A percentile compares a stretch with the other conserved stretches of the same genome.
These are phyloP conservation scores for Acrossocheilus fasciatus DNA, from an alignment of 2,797 vertebrate genomes.

Conservation along the genomic window DNA sequence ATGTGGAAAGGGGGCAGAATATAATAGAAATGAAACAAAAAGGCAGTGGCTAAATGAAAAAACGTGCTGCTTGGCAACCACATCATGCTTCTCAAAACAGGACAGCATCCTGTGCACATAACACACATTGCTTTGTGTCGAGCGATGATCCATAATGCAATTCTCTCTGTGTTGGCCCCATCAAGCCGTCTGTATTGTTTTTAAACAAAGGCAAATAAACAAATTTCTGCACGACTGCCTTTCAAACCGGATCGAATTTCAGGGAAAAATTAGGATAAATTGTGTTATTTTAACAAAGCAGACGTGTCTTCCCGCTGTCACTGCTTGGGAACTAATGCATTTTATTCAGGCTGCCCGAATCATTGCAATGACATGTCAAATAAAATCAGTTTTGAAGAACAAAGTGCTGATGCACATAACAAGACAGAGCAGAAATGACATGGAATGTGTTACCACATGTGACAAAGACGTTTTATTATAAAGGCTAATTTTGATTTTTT, in stretches of 20 bases:
- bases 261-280: conserved; percentile 7
- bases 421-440: background rate
- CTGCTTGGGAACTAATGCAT: conserved; percentile 1
- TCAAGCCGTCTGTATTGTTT: conserved; percentile 16
- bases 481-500: background rate
- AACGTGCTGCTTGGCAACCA: conserved; percentile 57
- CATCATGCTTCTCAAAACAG: conserved; percentile 43
- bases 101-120: conserved; percentile 41
- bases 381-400: conserved; percentile 10
- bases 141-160: conserved; percentile 63
- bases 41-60: conserved; percentile 45
- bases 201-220: conserved; percentile 55
- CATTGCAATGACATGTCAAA: conserved; percentile 23
- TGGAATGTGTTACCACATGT: background rate
- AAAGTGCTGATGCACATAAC: background rate
- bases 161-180: conserved; percentile 53
- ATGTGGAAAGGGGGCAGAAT: conserved; percentile 22
- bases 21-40: conserved; percentile 15
- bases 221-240: conserved; percentile 38
- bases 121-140: conserved; percentile 21
- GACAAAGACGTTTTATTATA: background rate
- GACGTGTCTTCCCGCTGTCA: background rate
- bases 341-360: conserved; percentile 22
- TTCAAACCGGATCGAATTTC: conserved; percentile 29
- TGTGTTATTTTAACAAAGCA: conserved; percentile 16